These are phyloP conservation scores for Galeopsomyia nigrocyanea DNA, from an alignment of 2,888 invertebrate genomes.

Conservation along the genomic window DNA sequence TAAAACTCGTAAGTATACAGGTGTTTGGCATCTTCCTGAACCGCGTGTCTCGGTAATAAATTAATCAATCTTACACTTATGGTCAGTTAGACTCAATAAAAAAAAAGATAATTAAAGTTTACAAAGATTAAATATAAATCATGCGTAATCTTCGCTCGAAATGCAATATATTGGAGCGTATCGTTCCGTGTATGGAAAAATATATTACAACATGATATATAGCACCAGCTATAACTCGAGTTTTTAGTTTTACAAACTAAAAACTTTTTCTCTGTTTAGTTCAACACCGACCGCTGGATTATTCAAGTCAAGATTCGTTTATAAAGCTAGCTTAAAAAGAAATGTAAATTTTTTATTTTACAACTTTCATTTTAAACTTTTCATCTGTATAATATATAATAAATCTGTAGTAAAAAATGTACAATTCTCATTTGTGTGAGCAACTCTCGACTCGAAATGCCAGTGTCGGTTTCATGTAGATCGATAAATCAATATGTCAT, in stretches of 20 bases:
- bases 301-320: constrained; percentile 37
- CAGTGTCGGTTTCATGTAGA: constrained; percentile 29
- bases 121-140: constrained; percentile 36
- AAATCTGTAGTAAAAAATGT: constrained; percentile 46
- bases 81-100: constrained; percentile 18
- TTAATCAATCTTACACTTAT: constrained; percentile 23
- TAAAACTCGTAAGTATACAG: constrained; percentile 37
- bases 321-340: constrained; percentile 30
- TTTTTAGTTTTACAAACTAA: constrained; percentile 48
- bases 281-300: constrained; percentile 14
- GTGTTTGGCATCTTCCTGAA: constrained; percentile 43
- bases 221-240: constrained; percentile 49
- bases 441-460: constrained; percentile 36
- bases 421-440: constrained; percentile 28
- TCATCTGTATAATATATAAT: constrained; percentile 37
- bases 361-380: constrained; percentile 32
- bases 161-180: constrained; percentile 44
- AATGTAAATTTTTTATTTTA: constrained; percentile 36
- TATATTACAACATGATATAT: constrained; percentile 47
- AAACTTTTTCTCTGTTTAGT: constrained; percentile 34
- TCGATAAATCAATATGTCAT: constrained; percentile 42
- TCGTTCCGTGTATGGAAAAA: constrained; percentile 42
- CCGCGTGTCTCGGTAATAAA: constrained; percentile 29
- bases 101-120: constrained; percentile 28
- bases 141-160: constrained; percentile 39